phyloP scores from a whole-genome alignment of 37 sponge, comb jelly and placozoan genomes.

The Cliona cf. orientalis region DNA sequence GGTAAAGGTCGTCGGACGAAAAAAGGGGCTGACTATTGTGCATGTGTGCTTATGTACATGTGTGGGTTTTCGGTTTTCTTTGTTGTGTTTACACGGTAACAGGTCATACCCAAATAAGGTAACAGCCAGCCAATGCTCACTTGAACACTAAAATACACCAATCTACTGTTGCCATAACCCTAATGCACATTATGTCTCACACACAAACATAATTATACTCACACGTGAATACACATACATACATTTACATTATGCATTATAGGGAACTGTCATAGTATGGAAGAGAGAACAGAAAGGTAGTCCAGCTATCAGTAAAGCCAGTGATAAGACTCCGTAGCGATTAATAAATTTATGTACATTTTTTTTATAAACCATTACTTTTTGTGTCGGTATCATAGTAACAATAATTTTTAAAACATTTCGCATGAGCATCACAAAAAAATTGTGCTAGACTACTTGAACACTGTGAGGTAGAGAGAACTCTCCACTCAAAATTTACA shows the following conservation, averaged over 20 bases:
- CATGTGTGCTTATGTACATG: conserved; percentile 5
- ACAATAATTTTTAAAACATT: no score
- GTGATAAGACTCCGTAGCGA: no score
- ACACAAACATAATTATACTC: no score
- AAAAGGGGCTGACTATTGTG: conserved; percentile 19
- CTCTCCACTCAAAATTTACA: background rate
- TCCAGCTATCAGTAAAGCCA: background rate
- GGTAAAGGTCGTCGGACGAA: no score
- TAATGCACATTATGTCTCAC: no score
- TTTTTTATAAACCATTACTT: background rate
- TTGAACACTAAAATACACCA: no score
- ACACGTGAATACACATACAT: conserved; percentile 17
- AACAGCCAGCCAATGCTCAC: no score
- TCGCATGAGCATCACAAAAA: background rate
- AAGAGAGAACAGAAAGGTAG: conserved; percentile 42
- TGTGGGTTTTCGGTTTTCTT: background rate
- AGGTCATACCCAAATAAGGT: no score
- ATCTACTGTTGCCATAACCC: no score
- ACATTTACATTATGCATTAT: background rate
- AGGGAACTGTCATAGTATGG: conserved; percentile 86
- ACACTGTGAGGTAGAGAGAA: background rate
- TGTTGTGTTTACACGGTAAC: no score
- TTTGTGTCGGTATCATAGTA: background rate
- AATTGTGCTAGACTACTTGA: background rate
- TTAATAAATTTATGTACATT: background rate